Percentiles rank a stretch among this genome's conserved stretches.
Evolutionary conservation across 1,140 invertebrate genomes (phyloP).

Genomic region (Lasioglossum baleicum): DNA sequence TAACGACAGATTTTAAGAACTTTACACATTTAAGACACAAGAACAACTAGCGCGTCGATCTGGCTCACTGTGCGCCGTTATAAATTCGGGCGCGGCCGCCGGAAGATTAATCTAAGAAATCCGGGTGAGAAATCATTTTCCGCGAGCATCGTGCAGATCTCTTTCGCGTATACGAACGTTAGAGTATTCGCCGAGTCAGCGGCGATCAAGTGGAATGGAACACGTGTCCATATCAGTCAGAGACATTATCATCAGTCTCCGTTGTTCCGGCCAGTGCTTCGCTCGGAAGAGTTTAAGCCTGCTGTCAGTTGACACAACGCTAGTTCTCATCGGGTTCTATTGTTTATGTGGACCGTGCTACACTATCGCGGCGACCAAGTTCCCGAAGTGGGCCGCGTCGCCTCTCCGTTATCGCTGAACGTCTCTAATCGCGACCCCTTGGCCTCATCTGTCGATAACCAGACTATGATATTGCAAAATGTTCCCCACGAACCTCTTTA

Average conservation of each 20-base stretch:
- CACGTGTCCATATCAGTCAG: conserved; percentile 15
- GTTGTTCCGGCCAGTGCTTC: conserved; percentile 31
- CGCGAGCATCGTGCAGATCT: too few relatives aligned
- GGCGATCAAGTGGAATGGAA: conserved; percentile 15
- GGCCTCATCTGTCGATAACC: conserved; percentile 1
- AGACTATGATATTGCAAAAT: neutral
- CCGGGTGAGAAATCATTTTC: too few relatives aligned
- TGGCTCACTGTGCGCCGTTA: too few relatives aligned
- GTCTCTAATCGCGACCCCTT: conserved; percentile 4
- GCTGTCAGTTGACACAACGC: conserved; percentile 25
- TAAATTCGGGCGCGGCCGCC: too few relatives aligned
- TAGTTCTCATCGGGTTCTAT: conserved; percentile 9
- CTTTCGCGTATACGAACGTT: neutral
- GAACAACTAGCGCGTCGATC: too few relatives aligned
- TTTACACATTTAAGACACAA: too few relatives aligned
- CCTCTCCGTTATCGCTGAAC: neutral
- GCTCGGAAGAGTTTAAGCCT: conserved; percentile 11
- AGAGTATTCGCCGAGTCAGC: conserved; percentile 16
- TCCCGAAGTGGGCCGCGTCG: conserved; percentile 28
- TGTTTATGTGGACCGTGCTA: conserved; percentile 19
- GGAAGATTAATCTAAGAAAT: too few relatives aligned
- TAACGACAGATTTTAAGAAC: too few relatives aligned
- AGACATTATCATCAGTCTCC: conserved; percentile 28
- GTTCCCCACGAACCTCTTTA: too few relatives aligned
- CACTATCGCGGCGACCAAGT: conserved; percentile 28